These are phyloP conservation scores for Drosophila sproati DNA, from an alignment of 1,140 invertebrate species.

Conservation along the genomic window DNA sequence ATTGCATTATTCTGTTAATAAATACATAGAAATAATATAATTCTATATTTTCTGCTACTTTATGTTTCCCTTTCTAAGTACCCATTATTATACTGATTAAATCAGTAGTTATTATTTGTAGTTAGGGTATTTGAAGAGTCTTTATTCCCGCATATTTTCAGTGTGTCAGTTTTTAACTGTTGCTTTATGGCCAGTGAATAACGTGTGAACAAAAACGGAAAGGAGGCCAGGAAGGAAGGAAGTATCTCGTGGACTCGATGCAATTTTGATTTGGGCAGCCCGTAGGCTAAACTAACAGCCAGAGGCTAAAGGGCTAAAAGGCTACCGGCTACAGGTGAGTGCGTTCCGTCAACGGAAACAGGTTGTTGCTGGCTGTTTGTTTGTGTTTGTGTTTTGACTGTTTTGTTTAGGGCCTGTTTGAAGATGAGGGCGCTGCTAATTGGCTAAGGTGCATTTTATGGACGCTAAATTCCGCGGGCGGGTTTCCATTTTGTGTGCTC, in stretches of 20 bases:
- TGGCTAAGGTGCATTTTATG: neutral
- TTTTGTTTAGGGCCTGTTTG: neutral
- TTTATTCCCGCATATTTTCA: neutral
- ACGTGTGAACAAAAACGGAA: conserved; percentile 64
- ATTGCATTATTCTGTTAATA: too few species aligned
- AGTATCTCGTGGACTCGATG: conserved; percentile 51
- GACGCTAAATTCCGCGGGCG: neutral
- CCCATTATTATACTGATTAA: too few species aligned
- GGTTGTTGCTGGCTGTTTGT: conserved; percentile 27
- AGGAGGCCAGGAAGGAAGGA: conserved; percentile 34
- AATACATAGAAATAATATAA: too few species aligned
- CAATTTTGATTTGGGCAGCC: conserved; percentile 75
- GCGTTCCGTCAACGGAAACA: conserved; percentile 49
- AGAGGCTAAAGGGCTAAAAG: conserved; percentile 72
- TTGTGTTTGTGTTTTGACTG: neutral
- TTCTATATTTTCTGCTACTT: too few species aligned
- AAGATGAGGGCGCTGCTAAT: conserved; percentile 15
- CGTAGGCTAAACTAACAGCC: conserved; percentile 49
- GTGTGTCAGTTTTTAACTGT: conserved; percentile 4
- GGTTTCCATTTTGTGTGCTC: neutral
- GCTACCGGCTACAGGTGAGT: conserved; percentile 66
- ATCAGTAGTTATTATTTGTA: too few species aligned
- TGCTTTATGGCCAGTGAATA: conserved; percentile 76
- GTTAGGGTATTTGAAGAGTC: conserved; percentile 17
- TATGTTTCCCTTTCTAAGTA: too few species aligned